phyloP scores from a whole-genome alignment of 2,113 vertebrate genomes.

The Xenopus borealis region DNA sequence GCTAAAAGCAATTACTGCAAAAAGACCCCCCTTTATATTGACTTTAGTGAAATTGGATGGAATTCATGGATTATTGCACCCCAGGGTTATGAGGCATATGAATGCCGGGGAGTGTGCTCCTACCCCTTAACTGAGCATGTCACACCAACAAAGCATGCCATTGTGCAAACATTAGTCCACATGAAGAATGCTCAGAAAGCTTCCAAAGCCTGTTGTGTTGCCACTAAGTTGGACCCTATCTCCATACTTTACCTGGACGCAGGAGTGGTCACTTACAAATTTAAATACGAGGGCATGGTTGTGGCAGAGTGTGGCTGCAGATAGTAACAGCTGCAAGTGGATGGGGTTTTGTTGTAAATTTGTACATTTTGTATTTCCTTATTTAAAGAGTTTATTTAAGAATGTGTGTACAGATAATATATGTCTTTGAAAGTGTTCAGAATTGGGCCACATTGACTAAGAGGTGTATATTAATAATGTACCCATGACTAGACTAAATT shows the following conservation, averaged over 20 bases:
- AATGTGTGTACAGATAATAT: constrained; percentile 68
- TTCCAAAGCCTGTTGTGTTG: constrained; percentile 88
- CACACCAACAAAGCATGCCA: constrained; percentile 93
- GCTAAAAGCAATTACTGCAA: constrained; percentile 95
- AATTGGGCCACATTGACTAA: constrained; percentile 3
- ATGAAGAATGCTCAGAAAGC: constrained; percentile 89
- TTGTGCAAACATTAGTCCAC: constrained; percentile 87
- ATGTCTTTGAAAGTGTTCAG: constrained; percentile 12
- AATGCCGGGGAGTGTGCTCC: constrained; percentile 84
- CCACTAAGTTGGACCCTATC: constrained; percentile 93
- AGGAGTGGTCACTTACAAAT: constrained; percentile 96
- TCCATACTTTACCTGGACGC: constrained; percentile 93
- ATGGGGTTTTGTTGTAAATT: constrained; percentile 68
- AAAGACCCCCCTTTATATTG: constrained; percentile 85
- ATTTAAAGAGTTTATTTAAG: constrained; percentile 79
- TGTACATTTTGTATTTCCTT: constrained; percentile 72
- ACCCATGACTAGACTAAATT: background rate
- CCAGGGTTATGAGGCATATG: constrained; percentile 84
- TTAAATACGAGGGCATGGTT: constrained; percentile 95
- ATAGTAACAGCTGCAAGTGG: constrained; percentile 67
- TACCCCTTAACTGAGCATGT: constrained; percentile 90
- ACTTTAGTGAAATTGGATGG: constrained; percentile 98
- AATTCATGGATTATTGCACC: constrained; percentile 97
- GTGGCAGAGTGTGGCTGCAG: constrained; percentile 96
- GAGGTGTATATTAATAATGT: constrained; percentile 14